phyloP scores from a whole-genome alignment of 2,888 invertebrate species.

The Phrixothrix hirtus region DNA sequence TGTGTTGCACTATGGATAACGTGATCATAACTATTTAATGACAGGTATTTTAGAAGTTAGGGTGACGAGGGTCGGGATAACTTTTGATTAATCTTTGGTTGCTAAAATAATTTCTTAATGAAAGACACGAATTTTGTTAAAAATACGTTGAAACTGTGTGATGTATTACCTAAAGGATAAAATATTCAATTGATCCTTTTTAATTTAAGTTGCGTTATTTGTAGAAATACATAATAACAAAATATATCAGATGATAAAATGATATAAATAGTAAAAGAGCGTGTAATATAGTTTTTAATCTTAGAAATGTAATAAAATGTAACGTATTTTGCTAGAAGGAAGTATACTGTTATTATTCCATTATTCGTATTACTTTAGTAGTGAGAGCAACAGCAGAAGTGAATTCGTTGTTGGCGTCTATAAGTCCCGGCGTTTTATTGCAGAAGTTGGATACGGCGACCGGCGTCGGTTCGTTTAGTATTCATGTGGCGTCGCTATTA shows the following conservation, averaged over 20 bases:
- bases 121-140: too few species aligned
- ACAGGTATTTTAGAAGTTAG: too few species aligned
- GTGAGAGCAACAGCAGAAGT: slow-evolving; percentile 6
- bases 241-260: too few species aligned
- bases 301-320: not conserved
- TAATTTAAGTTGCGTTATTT: not conserved
- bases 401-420: slow-evolving; percentile 8
- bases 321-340: not conserved
- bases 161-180: too few species aligned
- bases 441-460: slow-evolving; percentile 23
- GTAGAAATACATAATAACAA: not conserved
- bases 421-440: slow-evolving; percentile 24
- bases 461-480: slow-evolving; percentile 29
- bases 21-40: too few species aligned
- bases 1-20: too few species aligned
- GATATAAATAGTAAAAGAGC: too few species aligned
- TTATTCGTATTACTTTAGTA: slow-evolving; percentile 1
- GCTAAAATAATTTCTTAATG: too few species aligned
- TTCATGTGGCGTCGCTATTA: slow-evolving; percentile 33
- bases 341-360: slow-evolving; percentile 6
- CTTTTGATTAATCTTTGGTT: too few species aligned
- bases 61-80: too few species aligned
- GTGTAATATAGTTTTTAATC: not conserved
- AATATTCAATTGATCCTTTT: too few species aligned
- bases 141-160: too few species aligned